A percentile compares a stretch with the other conserved stretches of the same genome.
phyloP scores from a whole-genome alignment of 2,113 vertebrate genomes.

The Phalacrocorax aristotelis region DNA sequence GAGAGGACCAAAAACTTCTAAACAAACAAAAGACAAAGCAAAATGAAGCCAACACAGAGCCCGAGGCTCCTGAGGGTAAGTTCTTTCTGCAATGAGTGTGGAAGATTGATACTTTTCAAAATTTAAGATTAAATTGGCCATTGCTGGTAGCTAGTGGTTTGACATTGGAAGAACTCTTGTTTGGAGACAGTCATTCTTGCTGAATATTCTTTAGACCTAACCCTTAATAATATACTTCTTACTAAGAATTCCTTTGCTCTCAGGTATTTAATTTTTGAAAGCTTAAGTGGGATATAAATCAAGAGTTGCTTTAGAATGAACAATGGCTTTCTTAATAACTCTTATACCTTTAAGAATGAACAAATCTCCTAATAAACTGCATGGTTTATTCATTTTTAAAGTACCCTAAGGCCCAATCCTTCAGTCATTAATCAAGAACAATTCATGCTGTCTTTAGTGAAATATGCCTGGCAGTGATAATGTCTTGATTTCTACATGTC shows the following conservation, averaged over 20 bases:
- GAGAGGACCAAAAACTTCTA: neutral
- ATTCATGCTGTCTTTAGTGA: neutral
- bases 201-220: neutral
- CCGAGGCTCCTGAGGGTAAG: slow-evolving; percentile 14
- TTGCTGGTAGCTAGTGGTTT: neutral
- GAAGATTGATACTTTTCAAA: neutral
- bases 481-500: neutral
- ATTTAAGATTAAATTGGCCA: neutral
- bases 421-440: neutral
- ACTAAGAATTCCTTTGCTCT: neutral
- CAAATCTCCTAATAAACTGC: neutral
- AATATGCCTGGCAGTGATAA: neutral
- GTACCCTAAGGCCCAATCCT: neutral
- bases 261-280: neutral
- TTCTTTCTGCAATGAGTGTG: neutral
- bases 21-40: neutral
- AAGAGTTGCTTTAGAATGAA: neutral
- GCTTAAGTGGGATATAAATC: neutral
- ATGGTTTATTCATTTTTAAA: neutral
- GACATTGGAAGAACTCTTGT: neutral
- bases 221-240: neutral
- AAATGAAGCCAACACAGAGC: slow-evolving; percentile 10
- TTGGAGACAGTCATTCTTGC: neutral
- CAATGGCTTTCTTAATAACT: neutral
- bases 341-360: neutral